Evolutionary conservation across 2,888 invertebrate species (phyloP).

Genomic region (Blomia tropicalis): DNA sequence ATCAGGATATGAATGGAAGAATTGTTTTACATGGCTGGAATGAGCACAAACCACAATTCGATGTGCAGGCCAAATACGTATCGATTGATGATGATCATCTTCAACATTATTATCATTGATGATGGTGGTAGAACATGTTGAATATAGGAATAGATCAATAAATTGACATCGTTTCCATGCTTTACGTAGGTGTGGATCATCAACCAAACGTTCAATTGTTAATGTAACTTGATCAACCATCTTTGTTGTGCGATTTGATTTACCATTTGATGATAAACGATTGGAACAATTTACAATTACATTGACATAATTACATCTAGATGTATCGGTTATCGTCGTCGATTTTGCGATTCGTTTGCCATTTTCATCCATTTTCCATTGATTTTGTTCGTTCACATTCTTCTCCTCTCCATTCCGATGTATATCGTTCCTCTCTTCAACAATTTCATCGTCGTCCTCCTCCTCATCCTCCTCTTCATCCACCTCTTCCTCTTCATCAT

Average conservation of each 20-base stretch:
- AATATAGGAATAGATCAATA: slow-evolving; percentile 10
- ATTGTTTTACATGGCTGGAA: neutral
- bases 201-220: neutral
- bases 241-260: neutral
- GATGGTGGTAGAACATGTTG: neutral
- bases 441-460: no score
- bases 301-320: neutral
- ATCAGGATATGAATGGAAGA: neutral
- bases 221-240: neutral
- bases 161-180: neutral
- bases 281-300: neutral
- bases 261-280: neutral
- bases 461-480: neutral
- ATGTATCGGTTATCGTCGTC: neutral
- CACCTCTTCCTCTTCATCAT: neutral
- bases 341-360: no score
- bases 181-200: neutral
- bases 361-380: no score
- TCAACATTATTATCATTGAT: neutral
- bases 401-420: no score
- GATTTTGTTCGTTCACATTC: no score
- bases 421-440: no score
- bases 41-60: neutral
- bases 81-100: neutral
- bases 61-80: neutral